Conservation (phyloP, 1,140 invertebrate genomes). For the Sinonovacula constricta region DNA sequence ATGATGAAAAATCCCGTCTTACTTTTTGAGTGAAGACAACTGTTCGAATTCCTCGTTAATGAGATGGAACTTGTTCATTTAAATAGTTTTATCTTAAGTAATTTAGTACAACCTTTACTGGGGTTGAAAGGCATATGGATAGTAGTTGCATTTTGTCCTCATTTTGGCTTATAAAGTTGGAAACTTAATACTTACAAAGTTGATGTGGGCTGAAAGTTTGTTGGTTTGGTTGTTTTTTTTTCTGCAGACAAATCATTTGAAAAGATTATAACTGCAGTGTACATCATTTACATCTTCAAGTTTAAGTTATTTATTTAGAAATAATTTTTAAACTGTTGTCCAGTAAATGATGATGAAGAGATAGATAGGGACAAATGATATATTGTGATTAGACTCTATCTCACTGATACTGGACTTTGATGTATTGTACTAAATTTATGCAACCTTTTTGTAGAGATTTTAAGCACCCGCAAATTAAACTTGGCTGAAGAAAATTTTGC, state of each 20-base stretch:
- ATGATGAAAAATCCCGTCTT: too few species aligned
- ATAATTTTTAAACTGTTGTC: not conserved
- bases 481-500: too few species aligned
- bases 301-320: not conserved
- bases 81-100: not conserved
- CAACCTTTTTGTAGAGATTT: too few species aligned
- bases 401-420: not conserved
- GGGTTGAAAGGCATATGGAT: too few species aligned
- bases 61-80: not conserved
- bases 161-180: too few species aligned
- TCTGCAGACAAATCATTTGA: not conserved
- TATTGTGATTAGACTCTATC: not conserved
- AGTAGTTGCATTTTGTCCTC: too few species aligned
- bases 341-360: slow-evolving; percentile 9
- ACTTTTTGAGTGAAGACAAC: not conserved
- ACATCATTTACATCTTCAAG: not conserved
- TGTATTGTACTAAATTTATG: too few species aligned
- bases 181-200: not conserved
- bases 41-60: not conserved
- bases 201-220: not conserved
- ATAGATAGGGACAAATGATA: slow-evolving; percentile 21
- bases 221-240: not conserved
- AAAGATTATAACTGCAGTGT: not conserved
- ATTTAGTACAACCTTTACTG: not conserved
- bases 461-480: too few species aligned